Conservation (phyloP, 2,113 vertebrate species). For the Tragelaphus buxtoni region DNA sequence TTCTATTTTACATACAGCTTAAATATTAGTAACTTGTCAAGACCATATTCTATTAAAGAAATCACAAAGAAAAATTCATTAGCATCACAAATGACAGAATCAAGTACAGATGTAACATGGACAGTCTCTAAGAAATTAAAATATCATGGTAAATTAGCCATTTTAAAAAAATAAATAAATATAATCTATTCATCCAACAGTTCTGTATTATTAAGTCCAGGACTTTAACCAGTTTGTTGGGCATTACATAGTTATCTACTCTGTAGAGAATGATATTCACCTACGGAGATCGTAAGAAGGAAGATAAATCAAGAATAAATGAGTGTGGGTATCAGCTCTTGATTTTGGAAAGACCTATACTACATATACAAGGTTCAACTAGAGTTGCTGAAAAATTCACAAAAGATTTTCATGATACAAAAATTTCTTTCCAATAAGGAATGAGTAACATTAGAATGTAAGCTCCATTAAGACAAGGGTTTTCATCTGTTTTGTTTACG, state of each 20-base stretch:
- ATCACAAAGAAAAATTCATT: neutral
- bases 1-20: slow-evolving; percentile 12
- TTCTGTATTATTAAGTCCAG: neutral
- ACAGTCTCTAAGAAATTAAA: slow-evolving; percentile 2
- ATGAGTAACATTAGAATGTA: neutral
- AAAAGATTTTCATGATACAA: slow-evolving; percentile 15
- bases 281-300: neutral
- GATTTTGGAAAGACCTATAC: neutral
- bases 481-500: neutral
- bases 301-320: neutral
- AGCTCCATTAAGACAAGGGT: neutral
- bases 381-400: neutral
- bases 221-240: neutral
- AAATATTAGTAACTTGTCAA: neutral
- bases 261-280: neutral
- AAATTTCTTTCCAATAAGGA: neutral
- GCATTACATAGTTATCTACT: neutral
- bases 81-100: slow-evolving; percentile 1
- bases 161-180: neutral
- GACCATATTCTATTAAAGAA: slow-evolving; percentile 14
- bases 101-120: neutral
- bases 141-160: neutral
- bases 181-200: neutral
- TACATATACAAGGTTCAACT: neutral
- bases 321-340: neutral